Evolutionary conservation across 2,113 vertebrate genomes (phyloP).

Genomic region (Athene cunicularia): DNA sequence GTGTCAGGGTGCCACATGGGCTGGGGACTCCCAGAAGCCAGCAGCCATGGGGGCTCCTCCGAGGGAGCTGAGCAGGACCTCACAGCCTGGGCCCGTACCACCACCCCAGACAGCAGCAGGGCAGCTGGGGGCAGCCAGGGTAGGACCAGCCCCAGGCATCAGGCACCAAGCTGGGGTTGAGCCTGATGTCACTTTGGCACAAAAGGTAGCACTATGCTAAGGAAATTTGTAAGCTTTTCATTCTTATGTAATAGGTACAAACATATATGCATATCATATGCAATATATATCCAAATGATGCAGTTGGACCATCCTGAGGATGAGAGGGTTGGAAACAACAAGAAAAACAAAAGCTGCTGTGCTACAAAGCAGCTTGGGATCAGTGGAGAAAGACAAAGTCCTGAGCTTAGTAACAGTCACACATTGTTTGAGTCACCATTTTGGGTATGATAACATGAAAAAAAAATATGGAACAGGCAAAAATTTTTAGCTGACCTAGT

Average conservation of each 20-base stretch:
- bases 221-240: background rate
- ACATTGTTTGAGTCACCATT: background rate
- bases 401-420: background rate
- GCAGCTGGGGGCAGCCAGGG: rapidly evolving
- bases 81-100: background rate
- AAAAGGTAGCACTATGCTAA: background rate
- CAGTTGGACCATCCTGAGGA: background rate
- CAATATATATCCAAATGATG: too few species aligned
- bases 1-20: background rate
- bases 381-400: background rate
- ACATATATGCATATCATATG: background rate
- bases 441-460: background rate
- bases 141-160: background rate
- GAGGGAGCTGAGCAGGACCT: background rate
- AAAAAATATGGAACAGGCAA: background rate
- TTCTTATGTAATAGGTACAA: background rate
- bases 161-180: background rate
- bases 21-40: background rate
- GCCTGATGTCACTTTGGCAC: background rate
- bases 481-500: background rate
- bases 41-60: rapidly evolving
- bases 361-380: background rate
- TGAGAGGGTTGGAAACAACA: background rate
- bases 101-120: rapidly evolving
- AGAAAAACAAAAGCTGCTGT: background rate